phyloP scores from a whole-genome alignment of 1,140 invertebrate genomes.

The Sitophilus oryzae region DNA sequence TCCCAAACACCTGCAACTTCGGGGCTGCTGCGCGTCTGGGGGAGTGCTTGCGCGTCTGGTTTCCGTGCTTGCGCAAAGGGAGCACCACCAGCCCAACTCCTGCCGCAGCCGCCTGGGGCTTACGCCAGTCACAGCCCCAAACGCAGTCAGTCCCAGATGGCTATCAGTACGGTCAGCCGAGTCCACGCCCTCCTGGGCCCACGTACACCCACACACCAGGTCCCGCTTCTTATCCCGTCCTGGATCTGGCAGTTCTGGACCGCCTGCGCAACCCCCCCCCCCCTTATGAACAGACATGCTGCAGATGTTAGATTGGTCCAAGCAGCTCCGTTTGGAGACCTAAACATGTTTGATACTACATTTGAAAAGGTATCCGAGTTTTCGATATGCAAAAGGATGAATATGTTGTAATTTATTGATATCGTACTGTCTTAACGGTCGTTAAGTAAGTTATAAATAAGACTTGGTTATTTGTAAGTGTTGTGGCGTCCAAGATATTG shows the following conservation, averaged over 20 bases:
- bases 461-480: constrained; percentile 37
- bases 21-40: constrained; percentile 41
- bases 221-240: constrained; percentile 39
- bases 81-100: constrained; percentile 64
- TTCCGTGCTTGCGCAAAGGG: no score
- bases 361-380: constrained; percentile 66
- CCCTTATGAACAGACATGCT: constrained; percentile 92
- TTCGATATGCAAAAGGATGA: no score
- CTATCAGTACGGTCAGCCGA: constrained; percentile 74
- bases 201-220: constrained; percentile 67
- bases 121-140: constrained; percentile 42
- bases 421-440: no score
- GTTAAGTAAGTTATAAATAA: no score
- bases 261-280: constrained; percentile 56
- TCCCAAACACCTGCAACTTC: constrained; percentile 44
- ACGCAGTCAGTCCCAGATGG: constrained; percentile 51
- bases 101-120: constrained; percentile 56
- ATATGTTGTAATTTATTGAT: no score
- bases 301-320: constrained; percentile 85
- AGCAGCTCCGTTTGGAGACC: constrained; percentile 84
- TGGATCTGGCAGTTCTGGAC: constrained; percentile 41
- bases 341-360: constrained; percentile 91
- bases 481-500: constrained; percentile 38
- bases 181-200: constrained; percentile 74
- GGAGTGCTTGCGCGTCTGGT: constrained; percentile 57